phyloP scores from a whole-genome alignment of 2,888 invertebrate species.

The Sminthurides aquaticus region DNA sequence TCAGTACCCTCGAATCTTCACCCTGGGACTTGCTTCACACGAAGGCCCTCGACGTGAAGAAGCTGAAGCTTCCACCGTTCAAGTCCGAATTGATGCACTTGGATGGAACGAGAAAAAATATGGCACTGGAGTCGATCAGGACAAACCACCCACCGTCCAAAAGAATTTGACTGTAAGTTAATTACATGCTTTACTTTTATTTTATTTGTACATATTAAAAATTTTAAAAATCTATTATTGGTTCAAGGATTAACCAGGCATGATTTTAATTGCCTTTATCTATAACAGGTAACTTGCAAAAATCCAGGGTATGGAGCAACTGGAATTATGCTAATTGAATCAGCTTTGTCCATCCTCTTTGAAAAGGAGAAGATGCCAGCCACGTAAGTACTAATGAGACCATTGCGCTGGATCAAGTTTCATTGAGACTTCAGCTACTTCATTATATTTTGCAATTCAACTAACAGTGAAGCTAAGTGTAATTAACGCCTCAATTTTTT shows the following conservation, averaged over 20 bases:
- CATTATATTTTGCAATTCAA: too few relatives aligned
- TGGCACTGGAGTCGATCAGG: conserved; percentile 54
- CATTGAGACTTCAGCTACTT: too few relatives aligned
- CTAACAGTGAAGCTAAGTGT: too few relatives aligned
- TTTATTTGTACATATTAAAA: too few relatives aligned
- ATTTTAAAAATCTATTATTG: background rate
- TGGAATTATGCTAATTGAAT: conserved; percentile 61
- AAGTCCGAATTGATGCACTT: conserved; percentile 46
- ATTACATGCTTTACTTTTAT: too few relatives aligned
- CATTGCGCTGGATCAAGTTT: too few relatives aligned
- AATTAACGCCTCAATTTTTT: too few relatives aligned
- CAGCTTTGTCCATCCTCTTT: conserved; percentile 65
- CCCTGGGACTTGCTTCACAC: conserved; percentile 58
- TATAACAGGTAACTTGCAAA: conserved; percentile 52
- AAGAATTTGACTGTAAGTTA: conserved; percentile 57
- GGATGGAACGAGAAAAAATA: conserved; percentile 66
- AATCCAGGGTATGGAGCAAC: conserved; percentile 84
- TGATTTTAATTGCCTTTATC: conserved; percentile 9
- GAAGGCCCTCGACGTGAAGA: conserved; percentile 55
- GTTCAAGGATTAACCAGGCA: background rate
- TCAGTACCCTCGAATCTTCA: conserved; percentile 62
- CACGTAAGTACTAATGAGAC: conserved; percentile 57
- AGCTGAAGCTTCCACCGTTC: conserved; percentile 58
- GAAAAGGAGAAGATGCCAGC: conserved; percentile 69
- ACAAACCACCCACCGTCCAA: conserved; percentile 57